Base-by-base conservation (phyloP, 1,140 invertebrate species). In the Tetranychus urticae region DNA sequence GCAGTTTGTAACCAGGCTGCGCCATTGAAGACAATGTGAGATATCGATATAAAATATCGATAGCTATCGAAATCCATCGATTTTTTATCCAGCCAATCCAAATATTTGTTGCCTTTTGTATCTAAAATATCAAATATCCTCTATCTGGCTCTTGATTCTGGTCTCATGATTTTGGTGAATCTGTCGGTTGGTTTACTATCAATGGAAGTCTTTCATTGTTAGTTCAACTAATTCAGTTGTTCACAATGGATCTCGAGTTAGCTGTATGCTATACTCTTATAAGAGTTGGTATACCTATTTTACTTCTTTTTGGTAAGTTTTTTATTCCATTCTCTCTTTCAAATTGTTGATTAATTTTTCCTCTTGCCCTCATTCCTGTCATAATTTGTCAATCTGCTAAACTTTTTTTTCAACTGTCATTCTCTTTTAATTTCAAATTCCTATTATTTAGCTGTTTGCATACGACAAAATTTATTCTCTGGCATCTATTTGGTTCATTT, bases 391-490 rank as follows among this genome's bases (percentile, higher is more conserved):
- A 14, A 8, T 52, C 14, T 14, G 48, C 23, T 14, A 23, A 23
- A 23, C 23, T 50, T 50, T 50, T n/a, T 50, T 14, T 10, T n/a
- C 6, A 10, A 4, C 14, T 52, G 14, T 31, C 23, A 31, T n/a
- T 52, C 23, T 52, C 14, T 52, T 52, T 52, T 33, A 2, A 2
- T 56, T 36, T 36, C 14, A 14, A 7, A 35, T 56, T 7, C 23
- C 23, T 23, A 23, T 23, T 23, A 12, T 37, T 34, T 76, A 93
- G 88, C 84, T 77, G 79, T 82, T 66, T 77, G 85, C 67, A 80
- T 91, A 70, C 80, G 88, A 65, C 88, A 84, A 63, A 84, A 82
- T 70, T 82, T 80, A 64, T 74, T 92, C 58, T 91, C 88, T 13
- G 76, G 85, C 47, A 70, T 89, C 64, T 94, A 94, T 72, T 74